Percentiles rank a stretch among this genome's conserved stretches.
Conservation (phyloP, 2,888 invertebrate genomes). For the Drosophila atripex region DNA sequence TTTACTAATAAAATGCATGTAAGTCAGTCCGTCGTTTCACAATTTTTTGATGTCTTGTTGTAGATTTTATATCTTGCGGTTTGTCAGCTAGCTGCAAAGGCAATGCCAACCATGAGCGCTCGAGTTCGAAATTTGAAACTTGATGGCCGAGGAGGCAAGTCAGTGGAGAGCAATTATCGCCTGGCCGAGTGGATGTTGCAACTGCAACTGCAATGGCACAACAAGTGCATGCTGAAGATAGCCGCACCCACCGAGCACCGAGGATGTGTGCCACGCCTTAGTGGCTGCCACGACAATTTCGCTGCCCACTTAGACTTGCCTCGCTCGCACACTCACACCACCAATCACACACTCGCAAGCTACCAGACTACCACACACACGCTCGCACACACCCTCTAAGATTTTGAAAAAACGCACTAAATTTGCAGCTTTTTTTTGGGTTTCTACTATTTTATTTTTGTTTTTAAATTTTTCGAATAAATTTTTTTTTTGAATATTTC, state of each 20-base stretch:
- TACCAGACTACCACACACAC: neutral
- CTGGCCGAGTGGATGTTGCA: conserved; percentile 13
- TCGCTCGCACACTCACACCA: conserved; percentile 14
- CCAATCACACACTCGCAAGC: neutral
- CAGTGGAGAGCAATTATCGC: conserved; percentile 57
- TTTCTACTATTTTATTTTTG: conserved; percentile 19
- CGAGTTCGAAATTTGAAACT: conserved; percentile 1
- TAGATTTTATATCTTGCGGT: conserved; percentile 8
- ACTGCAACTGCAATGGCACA: conserved; percentile 30
- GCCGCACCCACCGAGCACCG: conserved; percentile 33
- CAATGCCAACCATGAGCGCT: conserved; percentile 10
- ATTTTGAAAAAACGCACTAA: conserved; percentile 14
- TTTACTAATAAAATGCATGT: conserved; percentile 79
- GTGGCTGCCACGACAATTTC: conserved; percentile 44
- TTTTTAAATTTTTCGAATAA: conserved; percentile 13
- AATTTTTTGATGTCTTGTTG: conserved; percentile 45
- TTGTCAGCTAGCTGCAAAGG: conserved; percentile 14
- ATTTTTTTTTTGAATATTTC: conserved; percentile 17
- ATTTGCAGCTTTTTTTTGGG: conserved; percentile 8
- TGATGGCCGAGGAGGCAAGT: conserved; percentile 8
- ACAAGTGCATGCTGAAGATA: conserved; percentile 47
- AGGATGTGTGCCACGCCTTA: conserved; percentile 53
- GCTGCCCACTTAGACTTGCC: conserved; percentile 59
- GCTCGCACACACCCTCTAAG: conserved; percentile 7
- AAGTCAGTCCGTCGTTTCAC: conserved; percentile 81